phyloP scores from a whole-genome alignment of 2,888 invertebrate genomes.

The Acronicta aceris region DNA sequence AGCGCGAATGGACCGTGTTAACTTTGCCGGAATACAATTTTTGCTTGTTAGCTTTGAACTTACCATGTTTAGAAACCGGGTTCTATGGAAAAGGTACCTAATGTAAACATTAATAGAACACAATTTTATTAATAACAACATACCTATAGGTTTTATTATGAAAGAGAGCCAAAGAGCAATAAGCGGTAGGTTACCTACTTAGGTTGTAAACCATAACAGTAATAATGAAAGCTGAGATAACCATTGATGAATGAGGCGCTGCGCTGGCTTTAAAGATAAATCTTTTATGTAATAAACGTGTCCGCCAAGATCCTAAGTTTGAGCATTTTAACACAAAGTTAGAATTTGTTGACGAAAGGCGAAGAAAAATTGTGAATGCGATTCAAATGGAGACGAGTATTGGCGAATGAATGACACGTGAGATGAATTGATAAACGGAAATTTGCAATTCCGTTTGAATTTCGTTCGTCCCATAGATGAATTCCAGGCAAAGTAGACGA shows the following conservation, averaged over 20 bases:
- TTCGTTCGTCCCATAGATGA: slow-evolving; percentile 21
- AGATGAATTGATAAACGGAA: slow-evolving; percentile 45
- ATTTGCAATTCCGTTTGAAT: slow-evolving; percentile 51
- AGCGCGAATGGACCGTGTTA: slow-evolving; percentile 30
- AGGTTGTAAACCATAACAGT: slow-evolving; percentile 24
- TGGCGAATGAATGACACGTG: slow-evolving; percentile 39
- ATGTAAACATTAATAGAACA: too few relatives aligned
- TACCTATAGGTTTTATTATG: slow-evolving; percentile 3
- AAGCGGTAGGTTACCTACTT: slow-evolving; percentile 10
- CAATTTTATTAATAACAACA: neutral
- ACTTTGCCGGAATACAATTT: slow-evolving; percentile 26
- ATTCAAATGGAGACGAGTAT: slow-evolving; percentile 44
- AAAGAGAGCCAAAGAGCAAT: slow-evolving; percentile 16
- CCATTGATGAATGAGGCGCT: slow-evolving; percentile 9
- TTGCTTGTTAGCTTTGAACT: neutral
- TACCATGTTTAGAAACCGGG: too few relatives aligned
- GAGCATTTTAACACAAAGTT: slow-evolving; percentile 19
- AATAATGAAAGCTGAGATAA: slow-evolving; percentile 23
- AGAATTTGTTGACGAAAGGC: slow-evolving; percentile 25
- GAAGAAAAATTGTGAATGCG: slow-evolving; percentile 32
- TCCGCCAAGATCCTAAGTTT: slow-evolving; percentile 8
- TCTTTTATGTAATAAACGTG: slow-evolving; percentile 31
- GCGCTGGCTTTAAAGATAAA: slow-evolving; percentile 14
- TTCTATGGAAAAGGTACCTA: too few relatives aligned
- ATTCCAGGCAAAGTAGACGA: slow-evolving; percentile 25